These are phyloP conservation scores for Oreochromis grahami DNA, from an alignment of 2,797 vertebrate species.

Conservation along the genomic window DNA sequence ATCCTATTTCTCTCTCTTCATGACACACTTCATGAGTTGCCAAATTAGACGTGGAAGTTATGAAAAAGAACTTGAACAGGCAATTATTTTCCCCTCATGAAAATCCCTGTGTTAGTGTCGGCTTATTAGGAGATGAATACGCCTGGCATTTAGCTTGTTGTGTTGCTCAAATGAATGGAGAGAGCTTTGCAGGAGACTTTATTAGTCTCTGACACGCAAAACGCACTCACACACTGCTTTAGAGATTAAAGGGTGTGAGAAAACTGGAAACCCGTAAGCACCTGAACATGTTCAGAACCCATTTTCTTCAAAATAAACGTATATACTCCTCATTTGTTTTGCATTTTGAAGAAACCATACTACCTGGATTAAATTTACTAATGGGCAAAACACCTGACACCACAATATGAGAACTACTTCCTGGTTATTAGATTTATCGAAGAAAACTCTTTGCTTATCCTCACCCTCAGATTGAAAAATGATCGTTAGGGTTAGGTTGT, in stretches of 20 bases:
- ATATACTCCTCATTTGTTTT: background rate
- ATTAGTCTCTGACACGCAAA: constrained; percentile 12
- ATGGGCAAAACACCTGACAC: background rate
- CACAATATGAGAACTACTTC: background rate
- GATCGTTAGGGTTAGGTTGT: background rate
- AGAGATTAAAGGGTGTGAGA: background rate
- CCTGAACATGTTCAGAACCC: background rate
- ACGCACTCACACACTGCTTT: background rate
- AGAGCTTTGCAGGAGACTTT: constrained; percentile 13
- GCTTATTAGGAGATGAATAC: constrained; percentile 61
- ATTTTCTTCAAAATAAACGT: background rate
- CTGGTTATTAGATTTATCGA: background rate
- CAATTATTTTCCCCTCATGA: constrained; percentile 51
- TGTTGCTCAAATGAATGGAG: constrained; percentile 44
- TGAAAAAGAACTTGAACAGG: constrained; percentile 58
- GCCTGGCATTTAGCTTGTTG: constrained; percentile 54
- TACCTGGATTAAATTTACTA: background rate
- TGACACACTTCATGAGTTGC: constrained; percentile 60
- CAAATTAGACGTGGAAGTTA: constrained; percentile 61
- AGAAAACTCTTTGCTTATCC: background rate
- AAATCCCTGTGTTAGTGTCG: constrained; percentile 38
- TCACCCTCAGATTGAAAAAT: background rate
- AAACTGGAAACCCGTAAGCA: background rate
- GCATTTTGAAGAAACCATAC: background rate
- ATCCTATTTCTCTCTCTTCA: constrained; percentile 29